Base-by-base conservation (phyloP, 2,797 vertebrate species). In the Xerus rutilus region DNA sequence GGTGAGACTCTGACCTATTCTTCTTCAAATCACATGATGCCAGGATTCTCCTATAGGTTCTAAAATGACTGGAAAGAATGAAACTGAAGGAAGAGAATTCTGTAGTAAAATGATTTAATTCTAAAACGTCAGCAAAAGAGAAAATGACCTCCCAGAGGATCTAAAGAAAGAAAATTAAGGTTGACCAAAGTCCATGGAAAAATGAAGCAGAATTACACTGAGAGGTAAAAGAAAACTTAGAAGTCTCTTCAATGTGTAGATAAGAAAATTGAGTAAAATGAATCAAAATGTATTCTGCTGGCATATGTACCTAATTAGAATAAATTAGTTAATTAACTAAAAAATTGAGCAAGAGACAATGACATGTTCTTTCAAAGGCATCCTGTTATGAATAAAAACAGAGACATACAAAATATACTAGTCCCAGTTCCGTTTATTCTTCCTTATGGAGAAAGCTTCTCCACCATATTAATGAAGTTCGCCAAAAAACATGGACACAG, bases 41-140 rank as follows among this genome's bases (percentile, higher is more conserved):
- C 69, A 89, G 49, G n/a, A 89, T n/a, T 89, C 23, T 83, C 64
- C 90, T 9, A 43, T 1, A 67, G 78, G 62, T 7, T 32, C 14
- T 5, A 54, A 74, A 96, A 78, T 23, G 23, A 90, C 17, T 52
- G 25, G 17, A 47, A 95, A 69, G 1, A 52, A 91, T 47, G 79
- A 74, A 21, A 70, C 6, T 17, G 23, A 92, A 35, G 43, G 1
- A 74, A 62, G 35, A 88, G 43, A n/a, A 91, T 94, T 62, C 14
- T 39, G 13, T 84, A 86, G 43, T 74, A 72, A 93, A 89, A 92
- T 86, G 83, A 62, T 85, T 78, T 86, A 35, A 78, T 95, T 82
- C 73, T 85, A 69, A 95, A 74, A 35, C 78, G 0, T 39, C 45
- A 83, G 3, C 18, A 52, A 17, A 59, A 84, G 35, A 92, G 28